A percentile compares a stretch with the other conserved stretches of the same genome.
Evolutionary conservation across 2,888 invertebrate genomes (phyloP).

Genomic region (Papilio protenor): DNA sequence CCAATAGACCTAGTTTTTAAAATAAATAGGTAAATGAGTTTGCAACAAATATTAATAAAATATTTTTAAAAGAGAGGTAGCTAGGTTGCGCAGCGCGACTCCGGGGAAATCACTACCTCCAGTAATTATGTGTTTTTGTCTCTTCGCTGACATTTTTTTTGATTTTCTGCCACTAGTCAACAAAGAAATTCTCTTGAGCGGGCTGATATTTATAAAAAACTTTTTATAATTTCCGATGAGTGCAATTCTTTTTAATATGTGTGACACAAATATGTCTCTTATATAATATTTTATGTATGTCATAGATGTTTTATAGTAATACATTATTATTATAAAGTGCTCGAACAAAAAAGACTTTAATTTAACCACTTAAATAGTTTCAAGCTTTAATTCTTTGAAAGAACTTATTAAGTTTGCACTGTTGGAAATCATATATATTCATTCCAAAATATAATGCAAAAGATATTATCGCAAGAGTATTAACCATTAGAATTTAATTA

Average conservation of each 20-base stretch:
- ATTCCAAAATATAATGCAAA: not conserved
- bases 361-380: not conserved
- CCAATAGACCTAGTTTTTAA: conserved; percentile 24
- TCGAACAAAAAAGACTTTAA: not conserved
- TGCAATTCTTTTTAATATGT: conserved; percentile 31
- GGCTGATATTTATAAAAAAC: conserved; percentile 33
- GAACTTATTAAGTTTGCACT: not conserved
- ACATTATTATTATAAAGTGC: not conserved
- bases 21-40: conserved; percentile 24
- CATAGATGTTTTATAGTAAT: not conserved
- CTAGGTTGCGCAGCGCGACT: conserved; percentile 50
- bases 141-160: conserved; percentile 51
- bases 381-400: not conserved
- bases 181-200: conserved; percentile 49
- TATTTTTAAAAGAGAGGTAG: conserved; percentile 49
- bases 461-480: not conserved
- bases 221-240: conserved; percentile 31
- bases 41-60: conserved; percentile 50
- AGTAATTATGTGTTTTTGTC: conserved; percentile 73
- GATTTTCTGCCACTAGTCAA: conserved; percentile 49
- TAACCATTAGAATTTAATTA: not conserved
- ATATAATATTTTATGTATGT: conserved; percentile 9
- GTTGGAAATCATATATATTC: not conserved
- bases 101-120: conserved; percentile 73
- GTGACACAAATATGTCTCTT: not conserved